Conservation (phyloP, 2,113 vertebrate genomes). For the Xenus cinereus region DNA sequence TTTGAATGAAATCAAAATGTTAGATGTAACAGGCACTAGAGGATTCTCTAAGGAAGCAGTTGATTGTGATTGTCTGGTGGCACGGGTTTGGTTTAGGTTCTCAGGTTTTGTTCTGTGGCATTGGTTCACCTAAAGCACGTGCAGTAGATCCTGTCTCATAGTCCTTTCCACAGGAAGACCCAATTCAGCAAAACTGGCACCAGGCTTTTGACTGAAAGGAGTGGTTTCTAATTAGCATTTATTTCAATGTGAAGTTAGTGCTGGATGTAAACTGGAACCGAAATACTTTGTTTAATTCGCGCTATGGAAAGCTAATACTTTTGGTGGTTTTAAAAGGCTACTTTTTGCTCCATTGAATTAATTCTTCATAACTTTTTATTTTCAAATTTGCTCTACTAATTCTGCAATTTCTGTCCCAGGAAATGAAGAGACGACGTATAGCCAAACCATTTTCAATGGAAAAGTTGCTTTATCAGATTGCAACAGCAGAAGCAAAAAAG, state of each 20-base stretch:
- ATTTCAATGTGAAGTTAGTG: not conserved
- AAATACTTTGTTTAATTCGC: not conserved
- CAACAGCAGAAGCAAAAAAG: constrained; percentile 94
- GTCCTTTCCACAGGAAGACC: not conserved
- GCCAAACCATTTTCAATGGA: constrained; percentile 99
- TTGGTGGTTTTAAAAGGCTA: not conserved
- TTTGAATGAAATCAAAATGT: not conserved
- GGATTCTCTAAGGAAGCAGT: not conserved
- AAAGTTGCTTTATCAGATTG: constrained; percentile 98
- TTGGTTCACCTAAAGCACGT: not conserved
- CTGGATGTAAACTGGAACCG: not conserved
- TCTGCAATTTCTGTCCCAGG: constrained; percentile 71
- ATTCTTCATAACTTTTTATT: not conserved
- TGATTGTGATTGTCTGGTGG: not conserved
- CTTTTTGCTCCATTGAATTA: not conserved
- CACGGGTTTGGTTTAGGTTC: not conserved
- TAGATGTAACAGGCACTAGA: not conserved
- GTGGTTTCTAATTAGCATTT: not conserved
- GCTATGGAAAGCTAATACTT: not conserved
- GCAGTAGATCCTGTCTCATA: not conserved
- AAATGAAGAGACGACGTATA: constrained; percentile 94
- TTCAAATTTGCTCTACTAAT: not conserved
- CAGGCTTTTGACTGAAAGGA: not conserved
- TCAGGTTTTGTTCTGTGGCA: not conserved
- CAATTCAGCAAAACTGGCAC: not conserved